Percentiles rank a stretch among this genome's conserved stretches.
Conservation (phyloP, 2,113 vertebrate species). For the Ondatra zibethicus region DNA sequence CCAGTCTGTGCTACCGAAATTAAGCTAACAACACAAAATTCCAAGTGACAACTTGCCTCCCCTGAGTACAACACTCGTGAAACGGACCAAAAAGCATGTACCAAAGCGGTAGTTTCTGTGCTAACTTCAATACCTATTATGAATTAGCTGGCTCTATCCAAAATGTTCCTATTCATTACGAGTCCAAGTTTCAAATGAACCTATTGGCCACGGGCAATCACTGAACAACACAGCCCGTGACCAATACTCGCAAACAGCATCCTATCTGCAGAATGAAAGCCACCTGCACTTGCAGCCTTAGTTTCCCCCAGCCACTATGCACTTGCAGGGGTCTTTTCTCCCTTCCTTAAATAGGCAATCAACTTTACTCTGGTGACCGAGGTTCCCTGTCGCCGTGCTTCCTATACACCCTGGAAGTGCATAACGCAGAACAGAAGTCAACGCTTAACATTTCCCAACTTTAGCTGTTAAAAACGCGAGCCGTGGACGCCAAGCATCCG, state of each 20-base stretch:
- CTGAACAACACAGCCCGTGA: not conserved
- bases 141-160: not conserved
- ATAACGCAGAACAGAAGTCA: not conserved
- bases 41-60: conserved; percentile 47
- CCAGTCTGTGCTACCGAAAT: conserved; percentile 4
- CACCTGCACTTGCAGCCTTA: conserved; percentile 40
- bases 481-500: conserved; percentile 45
- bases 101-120: not conserved
- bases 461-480: not conserved
- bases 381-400: not conserved
- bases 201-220: not conserved
- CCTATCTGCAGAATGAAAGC: not conserved
- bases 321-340: not conserved
- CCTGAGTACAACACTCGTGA: conserved; percentile 20
- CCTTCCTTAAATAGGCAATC: not conserved
- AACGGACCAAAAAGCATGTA: not conserved
- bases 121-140: conserved; percentile 1
- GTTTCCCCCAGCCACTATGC: conserved; percentile 32
- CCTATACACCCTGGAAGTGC: not conserved
- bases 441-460: conserved; percentile 43
- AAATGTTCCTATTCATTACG: not conserved
- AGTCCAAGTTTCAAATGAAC: not conserved
- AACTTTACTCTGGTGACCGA: conserved; percentile 48
- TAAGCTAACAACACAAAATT: conserved; percentile 45
- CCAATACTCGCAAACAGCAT: not conserved